Base-by-base conservation (phyloP, 2,888 invertebrate genomes). In the Capitulum mitella region DNA sequence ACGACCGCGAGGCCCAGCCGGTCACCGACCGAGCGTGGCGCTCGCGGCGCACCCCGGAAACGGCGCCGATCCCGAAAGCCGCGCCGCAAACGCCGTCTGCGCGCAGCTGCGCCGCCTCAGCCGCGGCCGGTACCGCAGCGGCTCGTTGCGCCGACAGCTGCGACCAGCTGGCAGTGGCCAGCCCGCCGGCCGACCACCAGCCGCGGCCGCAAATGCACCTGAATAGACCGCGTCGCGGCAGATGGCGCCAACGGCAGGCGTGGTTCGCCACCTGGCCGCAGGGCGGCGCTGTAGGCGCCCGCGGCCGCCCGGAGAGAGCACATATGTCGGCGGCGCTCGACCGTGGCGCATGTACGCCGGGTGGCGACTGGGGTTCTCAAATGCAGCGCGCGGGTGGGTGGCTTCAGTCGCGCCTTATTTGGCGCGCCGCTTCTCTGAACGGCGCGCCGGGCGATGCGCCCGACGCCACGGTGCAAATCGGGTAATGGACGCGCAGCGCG, bases 241-340 rank as follows among this genome's bases (percentile, higher is more conserved):
- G 80, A 51, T 78, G 81, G 76, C 79, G 12, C 80, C 76, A 40
- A 77, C 78, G 26, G 51, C 51, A 6, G 19, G 19, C 22, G 29
- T 79, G 40, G 58, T 61, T 79, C 79, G 37, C 80, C 80, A 3
- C 77, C 78, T 46, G 58, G 29, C 58, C 58, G 58, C 29, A n/a
- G 14, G 37, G 79, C 29, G 61, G 78, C n/a, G 78, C 70, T 40
- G 75, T 8, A 8, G 37, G 19, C 37, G 51, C 78, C 79, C 78
- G 37, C 78, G 54, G 78, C 43, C 46, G 83, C n/a, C n/a, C n/a
- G n/a, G n/a, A n/a, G n/a, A n/a, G n/a, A n/a, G 46, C 82, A 82
- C 78, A 29, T 29, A 6, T 29, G 58, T 14, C 58, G 58, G 12
- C 6, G 58, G 29, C 29, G 14, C 58, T 29, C 29, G 16, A 29